Base-by-base conservation (phyloP, 2,113 vertebrate species). In the Aphelocoma coerulescens region DNA sequence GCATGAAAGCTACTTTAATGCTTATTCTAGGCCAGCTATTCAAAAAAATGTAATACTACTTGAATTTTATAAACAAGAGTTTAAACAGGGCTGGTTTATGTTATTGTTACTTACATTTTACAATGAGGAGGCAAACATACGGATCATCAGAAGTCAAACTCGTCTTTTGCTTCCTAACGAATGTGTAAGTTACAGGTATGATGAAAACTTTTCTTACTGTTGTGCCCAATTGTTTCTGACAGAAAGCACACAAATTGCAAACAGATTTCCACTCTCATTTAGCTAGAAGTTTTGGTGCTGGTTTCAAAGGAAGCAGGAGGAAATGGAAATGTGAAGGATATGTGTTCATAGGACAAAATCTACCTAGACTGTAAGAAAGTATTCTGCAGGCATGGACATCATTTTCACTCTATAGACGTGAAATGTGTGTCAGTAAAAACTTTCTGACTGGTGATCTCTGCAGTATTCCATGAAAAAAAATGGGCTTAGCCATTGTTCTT, bases 11-110 rank as follows among this genome's bases (percentile, higher is more conserved):
- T 95, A 93, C 95, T 97, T 96, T 88, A 87, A 89, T 92, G 92
- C 67, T 96, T 96, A 73, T 81, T 96, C 72, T 96, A 95, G 96
- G 76, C 72, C 67, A 96, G n/a, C 58, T 96, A 87, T 95, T 79
- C 14, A 92, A 97, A 95, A 96, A 91, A 97, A 94, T 32, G 72
- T 92, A 97, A 94, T 91, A 82, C 83, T 94, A 95, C 95, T 97
- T 95, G 96, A 96, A 95, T 96, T 92, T 96, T 97, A 97, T 97
- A 97, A 96, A 97, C 88, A 97, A 88, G 78, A 79, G 23, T 96
- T 96, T 97, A 91, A 96, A 95, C 77, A 96, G 72, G 68, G 51
- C 88, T 96, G 91, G 91, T 94, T 97, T 97, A 88, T 96, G 93
- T 97, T 96, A 96, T 89, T 94, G 96, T 96, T 97, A 94, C 72